Conservation (phyloP, 2,888 invertebrate genomes). For the Deladenus siricidicola region DNA sequence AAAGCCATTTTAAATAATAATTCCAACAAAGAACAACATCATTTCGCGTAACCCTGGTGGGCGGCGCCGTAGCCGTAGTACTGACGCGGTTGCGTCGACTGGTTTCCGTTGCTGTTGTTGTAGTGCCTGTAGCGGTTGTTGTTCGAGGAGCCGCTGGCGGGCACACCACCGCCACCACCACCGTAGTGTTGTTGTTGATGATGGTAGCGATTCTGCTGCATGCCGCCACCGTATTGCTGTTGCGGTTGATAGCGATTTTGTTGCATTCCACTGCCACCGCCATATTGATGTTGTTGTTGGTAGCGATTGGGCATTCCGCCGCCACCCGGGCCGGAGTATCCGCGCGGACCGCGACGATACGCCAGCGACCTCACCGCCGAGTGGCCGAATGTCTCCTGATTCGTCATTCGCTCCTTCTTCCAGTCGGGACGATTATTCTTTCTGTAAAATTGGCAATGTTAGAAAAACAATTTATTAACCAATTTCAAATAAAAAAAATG, state of each 20-base stretch:
- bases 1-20: too few relatives aligned
- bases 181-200: conserved; percentile 10
- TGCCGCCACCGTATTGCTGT: conserved; percentile 9
- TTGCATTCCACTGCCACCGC: neutral
- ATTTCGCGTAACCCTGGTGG: too few relatives aligned
- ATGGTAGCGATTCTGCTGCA: conserved; percentile 2
- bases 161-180: neutral
- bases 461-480: neutral
- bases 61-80: too few relatives aligned
- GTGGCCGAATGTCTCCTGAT: conserved; percentile 52
- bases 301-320: neutral
- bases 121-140: neutral
- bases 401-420: conserved; percentile 50
- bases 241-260: too few relatives aligned
- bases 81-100: too few relatives aligned
- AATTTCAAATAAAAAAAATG: neutral
- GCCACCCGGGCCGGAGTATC: neutral
- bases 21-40: too few relatives aligned
- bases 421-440: conserved; percentile 49
- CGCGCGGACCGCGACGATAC: conserved; percentile 25
- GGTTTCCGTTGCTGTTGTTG: conserved; percentile 10
- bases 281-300: neutral
- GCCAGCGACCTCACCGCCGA: conserved; percentile 43
- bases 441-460: conserved; percentile 16
- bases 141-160: neutral